Evolutionary conservation across 2,888 invertebrate genomes (phyloP).

Genomic region (Stenichneumon culpator): DNA sequence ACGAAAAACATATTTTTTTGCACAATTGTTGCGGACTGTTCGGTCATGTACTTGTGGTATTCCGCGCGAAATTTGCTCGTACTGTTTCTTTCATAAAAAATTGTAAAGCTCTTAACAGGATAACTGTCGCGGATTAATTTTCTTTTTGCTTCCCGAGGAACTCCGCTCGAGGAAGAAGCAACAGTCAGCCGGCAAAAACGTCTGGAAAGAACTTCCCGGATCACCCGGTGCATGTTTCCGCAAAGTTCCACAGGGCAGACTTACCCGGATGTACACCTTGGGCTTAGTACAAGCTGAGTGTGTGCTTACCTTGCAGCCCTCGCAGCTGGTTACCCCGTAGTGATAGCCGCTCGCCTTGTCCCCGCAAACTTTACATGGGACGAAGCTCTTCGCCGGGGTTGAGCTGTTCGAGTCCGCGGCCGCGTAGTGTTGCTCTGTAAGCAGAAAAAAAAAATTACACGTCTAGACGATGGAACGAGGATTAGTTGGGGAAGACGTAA

Average conservation of each 20-base stretch:
- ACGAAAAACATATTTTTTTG: too few relatives aligned
- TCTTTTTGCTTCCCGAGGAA: too few relatives aligned
- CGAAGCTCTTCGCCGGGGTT: constrained; percentile 93
- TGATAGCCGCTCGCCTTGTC: constrained; percentile 98
- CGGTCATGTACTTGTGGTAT: too few relatives aligned
- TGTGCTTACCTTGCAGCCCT: constrained; percentile 96
- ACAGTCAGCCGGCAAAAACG: too few relatives aligned
- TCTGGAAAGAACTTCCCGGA: too few relatives aligned
- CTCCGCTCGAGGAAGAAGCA: too few relatives aligned
- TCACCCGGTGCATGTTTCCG: neutral
- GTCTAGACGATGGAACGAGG: neutral
- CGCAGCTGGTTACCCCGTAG: constrained; percentile 99
- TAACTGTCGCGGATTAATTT: too few relatives aligned
- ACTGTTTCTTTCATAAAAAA: too few relatives aligned
- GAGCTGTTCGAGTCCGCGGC: constrained; percentile 93
- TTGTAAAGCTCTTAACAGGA: too few relatives aligned
- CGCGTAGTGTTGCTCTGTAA: constrained; percentile 90
- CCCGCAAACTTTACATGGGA: constrained; percentile 98
- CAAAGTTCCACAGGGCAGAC: neutral
- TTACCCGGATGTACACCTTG: neutral
- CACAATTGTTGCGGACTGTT: too few relatives aligned
- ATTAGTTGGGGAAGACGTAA: neutral
- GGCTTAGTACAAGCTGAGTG: constrained; percentile 2
- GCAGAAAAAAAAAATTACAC: constrained; percentile 72
- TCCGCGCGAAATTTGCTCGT: too few relatives aligned